Percentiles rank a stretch among this genome's conserved stretches.
Conservation (phyloP, 2,113 vertebrate genomes). For the Perognathus longimembris region DNA sequence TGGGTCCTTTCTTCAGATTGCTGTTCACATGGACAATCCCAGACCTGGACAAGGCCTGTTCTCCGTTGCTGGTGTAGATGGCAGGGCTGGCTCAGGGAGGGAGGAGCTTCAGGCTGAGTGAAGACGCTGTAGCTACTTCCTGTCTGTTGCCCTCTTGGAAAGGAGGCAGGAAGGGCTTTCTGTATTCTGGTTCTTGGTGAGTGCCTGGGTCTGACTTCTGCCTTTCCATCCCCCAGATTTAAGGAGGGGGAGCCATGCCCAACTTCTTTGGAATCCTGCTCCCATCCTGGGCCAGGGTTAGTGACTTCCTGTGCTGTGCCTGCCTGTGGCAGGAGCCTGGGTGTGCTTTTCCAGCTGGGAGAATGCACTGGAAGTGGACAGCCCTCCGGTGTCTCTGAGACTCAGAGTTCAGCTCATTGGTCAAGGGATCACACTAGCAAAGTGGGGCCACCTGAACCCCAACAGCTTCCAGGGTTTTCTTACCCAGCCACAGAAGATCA, state of each 20-base stretch:
- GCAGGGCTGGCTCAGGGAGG: neutral
- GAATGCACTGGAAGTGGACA: neutral
- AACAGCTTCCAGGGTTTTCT: neutral
- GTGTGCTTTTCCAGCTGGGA: conserved; percentile 24
- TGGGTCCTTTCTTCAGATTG: conserved; percentile 27
- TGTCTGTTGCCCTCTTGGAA: neutral
- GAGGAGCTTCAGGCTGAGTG: neutral
- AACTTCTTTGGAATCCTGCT: neutral
- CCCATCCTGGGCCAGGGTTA: neutral
- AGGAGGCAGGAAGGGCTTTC: neutral
- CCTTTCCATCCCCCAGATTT: neutral
- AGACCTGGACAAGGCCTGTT: neutral
- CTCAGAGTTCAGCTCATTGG: neutral
- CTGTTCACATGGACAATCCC: neutral
- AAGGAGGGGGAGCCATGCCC: neutral
- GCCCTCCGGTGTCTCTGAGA: neutral
- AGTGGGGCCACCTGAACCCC: neutral
- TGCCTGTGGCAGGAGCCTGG: neutral
- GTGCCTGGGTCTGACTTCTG: neutral
- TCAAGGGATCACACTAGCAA: neutral
- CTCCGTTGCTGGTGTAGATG: neutral
- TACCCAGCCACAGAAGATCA: neutral
- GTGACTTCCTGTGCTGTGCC: neutral
- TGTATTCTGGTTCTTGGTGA: neutral
- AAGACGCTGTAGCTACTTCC: neutral